These are phyloP conservation scores for Eumaeus atala DNA, from an alignment of 1,140 invertebrate genomes.

Conservation along the genomic window DNA sequence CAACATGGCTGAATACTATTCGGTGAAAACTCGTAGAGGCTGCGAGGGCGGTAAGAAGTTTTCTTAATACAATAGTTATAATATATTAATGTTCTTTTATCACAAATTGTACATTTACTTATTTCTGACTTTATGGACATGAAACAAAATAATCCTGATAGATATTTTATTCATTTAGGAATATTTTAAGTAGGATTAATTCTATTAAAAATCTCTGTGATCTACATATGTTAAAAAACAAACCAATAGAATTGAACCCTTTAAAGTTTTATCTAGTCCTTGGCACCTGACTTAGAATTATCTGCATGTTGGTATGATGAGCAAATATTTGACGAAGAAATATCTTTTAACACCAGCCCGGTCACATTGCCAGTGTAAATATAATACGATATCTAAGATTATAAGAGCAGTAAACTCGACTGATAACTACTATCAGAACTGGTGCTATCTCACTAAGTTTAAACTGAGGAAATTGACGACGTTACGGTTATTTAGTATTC, in stretches of 20 bases:
- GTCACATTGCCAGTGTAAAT: slow-evolving; percentile 51
- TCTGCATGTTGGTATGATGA: slow-evolving; percentile 12
- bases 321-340: slow-evolving; percentile 34
- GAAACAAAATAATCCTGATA: too few species aligned
- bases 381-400: slow-evolving; percentile 52
- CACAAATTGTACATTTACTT: too few species aligned
- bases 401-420: slow-evolving; percentile 41
- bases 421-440: slow-evolving; percentile 48
- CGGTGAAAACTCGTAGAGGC: slow-evolving; percentile 38
- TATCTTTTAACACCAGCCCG: slow-evolving; percentile 29
- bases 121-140: too few species aligned
- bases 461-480: slow-evolving; percentile 26
- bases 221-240: not conserved
- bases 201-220: not conserved
- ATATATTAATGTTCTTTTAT: not conserved
- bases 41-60: slow-evolving; percentile 43
- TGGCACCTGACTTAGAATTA: slow-evolving; percentile 12
- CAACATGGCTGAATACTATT: slow-evolving; percentile 57
- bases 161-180: too few species aligned
- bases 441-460: slow-evolving; percentile 33
- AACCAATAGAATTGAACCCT: not conserved
- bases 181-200: too few species aligned
- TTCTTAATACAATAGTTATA: slow-evolving; percentile 17
- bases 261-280: slow-evolving; percentile 9
- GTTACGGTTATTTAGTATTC: slow-evolving; percentile 22